Conservation (phyloP, 2,113 vertebrate genomes). For the Haemorhous mexicanus region DNA sequence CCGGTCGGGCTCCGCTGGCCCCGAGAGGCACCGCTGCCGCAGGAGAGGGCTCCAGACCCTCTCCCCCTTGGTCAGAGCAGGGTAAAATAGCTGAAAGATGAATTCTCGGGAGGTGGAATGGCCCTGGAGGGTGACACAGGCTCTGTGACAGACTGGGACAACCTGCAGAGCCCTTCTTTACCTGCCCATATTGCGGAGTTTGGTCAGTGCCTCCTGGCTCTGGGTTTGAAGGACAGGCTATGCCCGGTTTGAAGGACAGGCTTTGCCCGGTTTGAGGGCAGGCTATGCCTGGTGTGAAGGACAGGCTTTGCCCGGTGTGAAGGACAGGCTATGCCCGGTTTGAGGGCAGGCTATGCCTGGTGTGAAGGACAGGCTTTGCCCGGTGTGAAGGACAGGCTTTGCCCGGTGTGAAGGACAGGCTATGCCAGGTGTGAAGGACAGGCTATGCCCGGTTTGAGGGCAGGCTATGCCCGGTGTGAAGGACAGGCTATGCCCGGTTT, state of each 20-base stretch:
- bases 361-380: not conserved
- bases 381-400: rapidly evolving
- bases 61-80: not conserved
- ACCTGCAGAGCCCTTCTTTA: not conserved
- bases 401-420: rapidly evolving
- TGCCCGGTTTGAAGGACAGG: rapidly evolving
- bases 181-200: rapidly evolving
- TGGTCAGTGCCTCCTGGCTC: rapidly evolving
- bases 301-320: rapidly evolving
- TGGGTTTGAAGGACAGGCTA: too few relatives aligned
- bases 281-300: not conserved
- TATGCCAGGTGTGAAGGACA: rapidly evolving
- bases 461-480: rapidly evolving
- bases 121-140: too few relatives aligned
- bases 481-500: rapidly evolving
- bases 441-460: rapidly evolving
- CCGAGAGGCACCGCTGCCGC: not conserved
- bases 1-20: rapidly evolving
- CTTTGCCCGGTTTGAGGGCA: rapidly evolving
- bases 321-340: rapidly evolving
- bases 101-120: not conserved
- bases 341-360: rapidly evolving
- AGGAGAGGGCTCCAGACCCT: not conserved
- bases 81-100: not conserved
- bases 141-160: not conserved